A percentile compares a stretch with the other conserved stretches of the same genome.
These are phyloP conservation scores for Odontomyia ornata DNA, from an alignment of 2,888 invertebrate genomes.

Conservation along the genomic window DNA sequence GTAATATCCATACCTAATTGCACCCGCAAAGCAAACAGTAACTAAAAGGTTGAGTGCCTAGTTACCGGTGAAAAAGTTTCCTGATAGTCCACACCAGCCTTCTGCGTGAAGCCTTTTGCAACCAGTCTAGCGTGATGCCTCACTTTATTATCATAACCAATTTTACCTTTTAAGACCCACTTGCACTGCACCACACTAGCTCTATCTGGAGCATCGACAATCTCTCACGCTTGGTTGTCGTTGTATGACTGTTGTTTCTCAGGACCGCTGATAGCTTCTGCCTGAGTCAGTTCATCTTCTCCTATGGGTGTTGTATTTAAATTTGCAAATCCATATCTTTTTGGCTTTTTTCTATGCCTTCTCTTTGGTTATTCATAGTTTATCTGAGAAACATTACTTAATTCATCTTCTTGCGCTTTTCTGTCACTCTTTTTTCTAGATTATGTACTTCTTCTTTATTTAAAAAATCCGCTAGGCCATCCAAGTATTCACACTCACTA, in stretches of 20 bases:
- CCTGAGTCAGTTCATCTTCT: too few species aligned
- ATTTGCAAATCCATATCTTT: background rate
- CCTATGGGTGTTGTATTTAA: background rate
- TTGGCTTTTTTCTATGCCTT: background rate
- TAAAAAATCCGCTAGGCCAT: background rate
- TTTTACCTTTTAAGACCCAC: conserved; percentile 55
- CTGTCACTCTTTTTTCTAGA: too few species aligned
- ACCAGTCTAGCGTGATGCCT: conserved; percentile 53
- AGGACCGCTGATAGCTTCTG: background rate
- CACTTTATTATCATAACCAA: conserved; percentile 51
- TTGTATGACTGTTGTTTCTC: conserved; percentile 54
- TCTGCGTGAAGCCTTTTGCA: conserved; percentile 49
- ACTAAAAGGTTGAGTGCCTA: conserved; percentile 51
- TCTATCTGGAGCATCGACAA: conserved; percentile 51
- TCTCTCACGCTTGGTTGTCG: conserved; percentile 55
- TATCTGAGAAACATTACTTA: background rate
- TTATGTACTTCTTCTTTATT: background rate
- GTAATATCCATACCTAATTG: background rate
- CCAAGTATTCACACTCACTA: background rate
- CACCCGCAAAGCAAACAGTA: conserved; percentile 48
- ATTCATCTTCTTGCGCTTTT: background rate
- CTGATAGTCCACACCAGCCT: conserved; percentile 51
- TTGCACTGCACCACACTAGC: conserved; percentile 54
- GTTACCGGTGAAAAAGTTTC: conserved; percentile 53
- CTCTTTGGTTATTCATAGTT: background rate